phyloP scores from a whole-genome alignment of 2,113 vertebrate genomes.

The Rafetus swinhoei region DNA sequence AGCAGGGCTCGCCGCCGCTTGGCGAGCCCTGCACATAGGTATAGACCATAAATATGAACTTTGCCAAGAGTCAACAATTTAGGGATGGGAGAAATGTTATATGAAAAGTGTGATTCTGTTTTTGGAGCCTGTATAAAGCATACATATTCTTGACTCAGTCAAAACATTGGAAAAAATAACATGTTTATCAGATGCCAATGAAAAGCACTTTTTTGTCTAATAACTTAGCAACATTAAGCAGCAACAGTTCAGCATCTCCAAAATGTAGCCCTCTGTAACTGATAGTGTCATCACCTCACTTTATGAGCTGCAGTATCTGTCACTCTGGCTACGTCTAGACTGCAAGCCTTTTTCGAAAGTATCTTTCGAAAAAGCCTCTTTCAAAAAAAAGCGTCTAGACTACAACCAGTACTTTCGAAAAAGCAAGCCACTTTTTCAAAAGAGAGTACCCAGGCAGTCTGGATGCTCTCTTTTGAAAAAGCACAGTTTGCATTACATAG shows the following conservation, averaged over 20 bases:
- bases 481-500: no score
- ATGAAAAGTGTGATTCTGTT: neutral
- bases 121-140: neutral
- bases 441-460: no score
- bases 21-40: neutral
- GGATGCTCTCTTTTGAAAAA: no score
- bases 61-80: neutral
- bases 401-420: no score
- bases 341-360: no score
- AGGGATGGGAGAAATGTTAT: neutral
- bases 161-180: neutral
- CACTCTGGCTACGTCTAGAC: neutral
- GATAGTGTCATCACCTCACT: slow-evolving; percentile 38
- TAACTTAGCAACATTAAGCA: slow-evolving; percentile 3
- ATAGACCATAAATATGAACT: neutral
- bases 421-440: no score
- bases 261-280: slow-evolving; percentile 21
- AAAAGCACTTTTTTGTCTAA: neutral
- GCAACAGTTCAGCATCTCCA: neutral
- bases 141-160: neutral
- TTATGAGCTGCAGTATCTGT: neutral
- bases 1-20: no score
- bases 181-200: neutral
- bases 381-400: no score
- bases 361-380: no score